Conservation (phyloP, 2,113 vertebrate species). For the Micronisus gabar region DNA sequence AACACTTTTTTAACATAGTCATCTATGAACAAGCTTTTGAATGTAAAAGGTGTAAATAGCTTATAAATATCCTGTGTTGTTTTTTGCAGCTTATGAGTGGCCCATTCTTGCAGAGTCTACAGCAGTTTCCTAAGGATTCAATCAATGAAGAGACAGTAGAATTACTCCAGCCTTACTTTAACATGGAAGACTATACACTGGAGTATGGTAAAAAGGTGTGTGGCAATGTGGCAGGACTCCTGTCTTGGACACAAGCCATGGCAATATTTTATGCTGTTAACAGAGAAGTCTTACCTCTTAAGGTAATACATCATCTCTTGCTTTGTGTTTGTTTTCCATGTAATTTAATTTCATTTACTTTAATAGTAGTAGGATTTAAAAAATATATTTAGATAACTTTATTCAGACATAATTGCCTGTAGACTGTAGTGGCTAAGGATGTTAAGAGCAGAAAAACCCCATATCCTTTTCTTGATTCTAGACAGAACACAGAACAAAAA, state of each 20-base stretch:
- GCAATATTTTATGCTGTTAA: constrained; percentile 77
- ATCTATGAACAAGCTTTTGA: not conserved
- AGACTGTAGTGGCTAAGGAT: not conserved
- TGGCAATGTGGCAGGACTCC: constrained; percentile 79
- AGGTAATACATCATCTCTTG: constrained; percentile 59
- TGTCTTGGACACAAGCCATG: constrained; percentile 81
- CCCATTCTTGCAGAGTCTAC: constrained; percentile 76
- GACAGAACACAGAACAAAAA: not conserved
- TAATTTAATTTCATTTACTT: not conserved
- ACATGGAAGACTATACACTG: constrained; percentile 77
- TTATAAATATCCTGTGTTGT: not conserved
- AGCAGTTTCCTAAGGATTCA: constrained; percentile 77
- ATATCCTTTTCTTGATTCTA: not conserved
- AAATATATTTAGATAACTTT: not conserved
- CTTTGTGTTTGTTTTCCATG: not conserved
- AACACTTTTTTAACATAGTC: not conserved
- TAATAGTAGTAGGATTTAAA: not conserved
- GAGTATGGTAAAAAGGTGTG: constrained; percentile 77
- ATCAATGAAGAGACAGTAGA: constrained; percentile 81
- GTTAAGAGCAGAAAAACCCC: not conserved
- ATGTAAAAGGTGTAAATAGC: not conserved
- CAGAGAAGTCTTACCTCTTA: constrained; percentile 78
- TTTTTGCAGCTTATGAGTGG: constrained; percentile 81
- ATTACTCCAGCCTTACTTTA: constrained; percentile 78
- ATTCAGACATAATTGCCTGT: not conserved